Evolutionary conservation across 2,113 vertebrate genomes (phyloP), one percentile per base, ranked within the genome.

Genomic region (Chinchilla lanigera): DNA sequence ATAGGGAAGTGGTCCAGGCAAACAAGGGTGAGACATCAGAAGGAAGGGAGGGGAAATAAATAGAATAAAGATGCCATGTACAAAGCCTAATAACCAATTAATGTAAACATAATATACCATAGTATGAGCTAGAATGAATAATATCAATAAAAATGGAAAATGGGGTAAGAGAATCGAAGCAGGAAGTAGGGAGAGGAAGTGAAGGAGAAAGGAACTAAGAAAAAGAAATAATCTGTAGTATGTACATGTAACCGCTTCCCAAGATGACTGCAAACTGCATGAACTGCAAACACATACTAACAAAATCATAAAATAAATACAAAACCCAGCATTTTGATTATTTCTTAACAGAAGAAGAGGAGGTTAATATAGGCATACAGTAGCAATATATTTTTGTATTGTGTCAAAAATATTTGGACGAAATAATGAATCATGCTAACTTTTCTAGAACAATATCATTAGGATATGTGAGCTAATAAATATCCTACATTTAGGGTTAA

Each of bases 301-400:
- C n/a, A n/a, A n/a, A n/a, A n/a, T n/a, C n/a, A n/a, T n/a, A n/a
- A 7, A 38, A 35, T 41, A 80, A 19, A 52, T 19, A 81, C 35
- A 93, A 90, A 61, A 41, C 86, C 44, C 17, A 93, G 1, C 47
- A 9, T 71, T 13, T 2, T 86, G 60, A 2, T 71, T 56, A 33
- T 3, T 60, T 52, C 4, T 50, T 71, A 60, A 16, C 16, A 61
- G n/a, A 14, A n/a, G 73, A 0, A 0, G 47, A 26, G 24, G 13
- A 26, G 5, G 0, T 47, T 16, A 50, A 33, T 89, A 9, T 26
- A 44, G 28, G 20, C 52, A 9, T n/a, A 17, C 10, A 67, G 35
- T 26, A 44, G 3, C 11, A 88, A 44, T 24, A 2, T 12, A n/a
- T 24, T 7, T 7, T 92, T 54, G 5, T n/a, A 58, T n/a, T 85